A percentile compares a stretch with the other conserved stretches of the same genome.
These are phyloP conservation scores for Globia sparganii DNA, from an alignment of 2,888 invertebrate species.

Conservation along the genomic window DNA sequence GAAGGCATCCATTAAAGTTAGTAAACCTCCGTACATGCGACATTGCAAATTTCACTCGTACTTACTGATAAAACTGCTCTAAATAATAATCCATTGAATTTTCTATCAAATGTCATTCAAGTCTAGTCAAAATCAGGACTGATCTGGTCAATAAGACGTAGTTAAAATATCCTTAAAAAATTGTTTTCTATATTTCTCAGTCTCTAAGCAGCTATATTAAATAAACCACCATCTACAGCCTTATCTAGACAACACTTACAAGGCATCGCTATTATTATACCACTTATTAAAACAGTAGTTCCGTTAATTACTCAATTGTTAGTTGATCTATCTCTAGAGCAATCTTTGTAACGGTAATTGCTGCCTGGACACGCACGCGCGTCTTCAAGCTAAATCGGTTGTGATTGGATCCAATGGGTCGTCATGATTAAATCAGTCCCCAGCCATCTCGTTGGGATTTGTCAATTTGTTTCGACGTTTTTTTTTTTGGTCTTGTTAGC, in stretches of 20 bases:
- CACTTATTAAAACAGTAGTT: constrained; percentile 13
- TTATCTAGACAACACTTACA: background rate
- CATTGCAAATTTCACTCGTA: background rate
- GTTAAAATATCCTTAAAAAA: background rate
- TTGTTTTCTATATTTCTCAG: background rate
- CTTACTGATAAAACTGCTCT: background rate
- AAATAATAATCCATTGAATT: background rate
- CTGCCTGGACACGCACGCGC: constrained; percentile 28
- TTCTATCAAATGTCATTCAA: background rate
- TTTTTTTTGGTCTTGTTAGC: constrained; percentile 26
- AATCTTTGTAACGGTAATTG: constrained; percentile 42
- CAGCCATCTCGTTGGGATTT: constrained; percentile 25
- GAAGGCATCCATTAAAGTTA: background rate
- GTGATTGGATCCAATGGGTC: constrained; percentile 53
- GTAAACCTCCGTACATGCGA: background rate
- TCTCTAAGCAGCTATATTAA: background rate
- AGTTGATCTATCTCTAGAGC: constrained; percentile 24
- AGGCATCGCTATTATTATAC: constrained; percentile 7
- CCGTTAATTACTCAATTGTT: constrained; percentile 44
- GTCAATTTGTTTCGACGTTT: constrained; percentile 30
- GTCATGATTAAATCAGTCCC: constrained; percentile 49
- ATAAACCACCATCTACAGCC: background rate
- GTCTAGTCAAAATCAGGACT: background rate
- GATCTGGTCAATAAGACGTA: background rate
- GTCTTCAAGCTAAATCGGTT: constrained; percentile 40